Evolutionary conservation across 1,140 invertebrate genomes (phyloP).

Genomic region (Papilio xuthus): DNA sequence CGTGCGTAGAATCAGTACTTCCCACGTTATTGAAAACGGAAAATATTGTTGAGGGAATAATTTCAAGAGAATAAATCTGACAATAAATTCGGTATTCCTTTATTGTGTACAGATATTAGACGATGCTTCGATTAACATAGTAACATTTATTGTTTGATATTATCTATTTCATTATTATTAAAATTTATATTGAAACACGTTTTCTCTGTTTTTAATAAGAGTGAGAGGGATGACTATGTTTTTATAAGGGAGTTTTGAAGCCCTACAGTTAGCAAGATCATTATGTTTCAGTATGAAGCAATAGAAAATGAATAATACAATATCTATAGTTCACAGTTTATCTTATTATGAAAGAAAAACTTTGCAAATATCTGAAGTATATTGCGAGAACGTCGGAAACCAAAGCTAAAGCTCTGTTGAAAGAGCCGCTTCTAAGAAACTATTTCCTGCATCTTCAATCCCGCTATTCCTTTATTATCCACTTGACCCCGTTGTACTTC

Average conservation of each 20-base stretch:
- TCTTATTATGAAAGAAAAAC: background rate
- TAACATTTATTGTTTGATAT: no score
- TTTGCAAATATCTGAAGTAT: slow-evolving; percentile 1
- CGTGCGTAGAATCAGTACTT: slow-evolving; percentile 5
- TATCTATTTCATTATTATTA: no score
- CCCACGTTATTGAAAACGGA: slow-evolving; percentile 1
- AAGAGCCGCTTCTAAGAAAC: slow-evolving; percentile 34
- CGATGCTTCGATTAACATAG: background rate
- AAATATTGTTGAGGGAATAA: background rate
- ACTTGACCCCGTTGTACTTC: slow-evolving; percentile 32
- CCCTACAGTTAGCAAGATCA: no score
- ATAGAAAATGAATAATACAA: background rate
- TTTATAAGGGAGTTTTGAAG: no score
- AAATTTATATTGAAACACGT: no score
- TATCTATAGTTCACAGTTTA: background rate
- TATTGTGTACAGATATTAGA: background rate
- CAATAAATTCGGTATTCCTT: background rate
- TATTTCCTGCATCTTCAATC: slow-evolving; percentile 38
- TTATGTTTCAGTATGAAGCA: background rate
- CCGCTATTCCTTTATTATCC: slow-evolving; percentile 34
- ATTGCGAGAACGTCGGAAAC: background rate
- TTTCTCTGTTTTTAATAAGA: no score
- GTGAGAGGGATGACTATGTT: no score
- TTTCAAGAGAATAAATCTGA: background rate
- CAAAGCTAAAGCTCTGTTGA: slow-evolving; percentile 7